Evolutionary conservation across 2,113 vertebrate species (phyloP).

Genomic region (Gavialis gangeticus): DNA sequence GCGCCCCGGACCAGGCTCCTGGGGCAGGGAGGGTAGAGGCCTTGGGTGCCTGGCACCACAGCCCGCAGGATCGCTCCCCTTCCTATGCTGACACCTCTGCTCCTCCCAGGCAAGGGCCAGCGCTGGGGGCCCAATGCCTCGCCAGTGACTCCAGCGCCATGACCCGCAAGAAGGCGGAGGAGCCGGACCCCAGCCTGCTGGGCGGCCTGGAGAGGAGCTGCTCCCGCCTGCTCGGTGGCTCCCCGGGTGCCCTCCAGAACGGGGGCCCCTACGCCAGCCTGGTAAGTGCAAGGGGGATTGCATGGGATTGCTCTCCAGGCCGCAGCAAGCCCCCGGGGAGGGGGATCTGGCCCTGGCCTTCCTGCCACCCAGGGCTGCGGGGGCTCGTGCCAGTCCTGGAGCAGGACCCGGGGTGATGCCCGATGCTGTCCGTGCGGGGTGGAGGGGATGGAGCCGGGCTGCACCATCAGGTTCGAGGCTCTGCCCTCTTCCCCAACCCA

Average conservation of each 20-base stretch:
- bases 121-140: background rate
- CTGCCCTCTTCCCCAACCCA: too few species aligned
- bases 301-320: background rate
- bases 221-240: conserved; percentile 49
- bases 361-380: too few species aligned
- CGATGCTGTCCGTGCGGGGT: background rate
- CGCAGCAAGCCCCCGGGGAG: background rate
- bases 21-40: too few species aligned
- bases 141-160: conserved; percentile 35
- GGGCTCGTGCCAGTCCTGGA: too few species aligned
- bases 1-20: too few species aligned
- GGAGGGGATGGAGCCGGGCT: too few species aligned
- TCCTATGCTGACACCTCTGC: background rate
- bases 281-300: conserved; percentile 70
- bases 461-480: too few species aligned
- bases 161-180: conserved; percentile 75
- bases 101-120: background rate
- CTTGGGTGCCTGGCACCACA: too few species aligned
- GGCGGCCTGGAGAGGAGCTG: conserved; percentile 73
- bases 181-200: conserved; percentile 76
- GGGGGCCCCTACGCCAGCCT: conserved; percentile 76
- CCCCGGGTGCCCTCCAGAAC: conserved; percentile 77
- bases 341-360: too few species aligned
- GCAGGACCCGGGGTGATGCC: background rate
- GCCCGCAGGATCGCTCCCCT: too few species aligned